Base-by-base conservation (phyloP, 2,888 invertebrate genomes). In the Buathra laborator region DNA sequence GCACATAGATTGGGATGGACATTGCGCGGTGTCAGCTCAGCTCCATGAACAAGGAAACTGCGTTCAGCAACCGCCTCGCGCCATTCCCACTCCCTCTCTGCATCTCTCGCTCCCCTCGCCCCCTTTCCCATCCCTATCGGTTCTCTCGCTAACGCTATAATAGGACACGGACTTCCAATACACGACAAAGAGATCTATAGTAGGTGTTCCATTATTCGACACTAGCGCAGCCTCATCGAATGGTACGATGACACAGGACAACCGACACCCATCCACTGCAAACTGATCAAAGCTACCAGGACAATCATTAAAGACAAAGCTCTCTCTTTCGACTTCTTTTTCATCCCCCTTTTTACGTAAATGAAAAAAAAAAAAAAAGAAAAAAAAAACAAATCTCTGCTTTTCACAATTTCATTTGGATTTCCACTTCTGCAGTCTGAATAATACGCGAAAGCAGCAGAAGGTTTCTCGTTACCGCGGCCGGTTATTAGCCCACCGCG, bases 21-120 rank as follows among this genome's bases (percentile, higher is more conserved):
- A 90, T 90, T 89, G 89, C 89, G 87, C 89, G 87, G 84, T 87
- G 90, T 90, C 90, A 88, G 89, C 90, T 91, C 90, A 90, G 89
- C 89, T 88, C 89, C 88, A 53, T 87, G 88, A 88, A 91, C 89
- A 87, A 86, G 88, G 89, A 87, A 88, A 88, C 89, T 87, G 84
- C 89, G 88, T 89, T 86, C 79, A 83, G 79, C 83, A 71, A 76
- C 44, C 66, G 19, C 67, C 85, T 77, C 74, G 78, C 79, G 72
- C 84, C 37, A 37, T 37, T 37, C 37, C 37, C 37, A 37, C 37
- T 37, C 37, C 59, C 51, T 51, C 74, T 43, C 24, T 48, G 19
- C 24, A 24, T 24, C 24, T 24, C 24, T 24, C 24, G 3, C 51
- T 7, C 68, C 53, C 10, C 24, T 24, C 24, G 3, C 51, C 10